These are phyloP conservation scores for Pontoporia blainvillei DNA, from an alignment of 2,113 vertebrate species.

Conservation along the genomic window DNA sequence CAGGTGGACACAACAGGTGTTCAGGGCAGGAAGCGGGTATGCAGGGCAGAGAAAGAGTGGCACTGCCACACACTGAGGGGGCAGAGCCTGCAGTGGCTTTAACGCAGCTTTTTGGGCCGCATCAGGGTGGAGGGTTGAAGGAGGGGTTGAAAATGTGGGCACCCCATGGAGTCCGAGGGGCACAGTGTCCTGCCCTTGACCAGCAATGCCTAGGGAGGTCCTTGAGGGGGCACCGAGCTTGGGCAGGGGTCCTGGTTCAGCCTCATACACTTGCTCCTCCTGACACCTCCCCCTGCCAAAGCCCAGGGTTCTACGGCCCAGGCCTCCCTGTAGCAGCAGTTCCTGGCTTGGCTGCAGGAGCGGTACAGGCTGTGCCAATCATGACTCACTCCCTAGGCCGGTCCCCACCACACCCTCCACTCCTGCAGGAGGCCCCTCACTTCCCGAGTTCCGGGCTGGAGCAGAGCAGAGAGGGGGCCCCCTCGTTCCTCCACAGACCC, in stretches of 20 bases:
- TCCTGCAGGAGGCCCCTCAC: background rate
- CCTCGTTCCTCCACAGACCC: background rate
- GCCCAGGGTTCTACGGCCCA: background rate
- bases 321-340: background rate
- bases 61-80: fast-evolving
- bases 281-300: background rate
- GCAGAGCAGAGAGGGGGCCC: background rate
- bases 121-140: background rate
- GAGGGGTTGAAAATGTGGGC: background rate
- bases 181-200: background rate
- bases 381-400: background rate
- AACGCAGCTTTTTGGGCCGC: background rate
- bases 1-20: background rate
- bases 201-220: background rate
- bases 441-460: background rate
- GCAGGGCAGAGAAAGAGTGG: background rate
- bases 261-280: background rate
- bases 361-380: background rate
- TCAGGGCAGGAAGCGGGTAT: background rate
- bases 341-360: background rate
- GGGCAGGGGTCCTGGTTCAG: background rate
- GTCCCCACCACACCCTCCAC: background rate
- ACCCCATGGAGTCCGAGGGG: background rate
- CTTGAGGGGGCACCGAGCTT: background rate
- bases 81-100: background rate